Conservation (phyloP, 1,140 invertebrate genomes). For the Bombus waltoni region DNA sequence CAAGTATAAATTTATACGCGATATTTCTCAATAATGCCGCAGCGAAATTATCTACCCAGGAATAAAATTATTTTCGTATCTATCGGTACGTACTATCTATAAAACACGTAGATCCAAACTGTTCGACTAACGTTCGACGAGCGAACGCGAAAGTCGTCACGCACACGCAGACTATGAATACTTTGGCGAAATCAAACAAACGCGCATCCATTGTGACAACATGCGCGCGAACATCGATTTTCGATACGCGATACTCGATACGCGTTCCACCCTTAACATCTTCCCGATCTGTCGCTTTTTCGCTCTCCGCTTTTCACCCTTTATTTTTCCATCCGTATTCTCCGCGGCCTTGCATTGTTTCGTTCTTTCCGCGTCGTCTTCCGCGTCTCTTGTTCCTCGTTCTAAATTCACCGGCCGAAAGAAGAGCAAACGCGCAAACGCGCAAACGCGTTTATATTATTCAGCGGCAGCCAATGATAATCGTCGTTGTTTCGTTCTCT, state of each 20-base stretch:
- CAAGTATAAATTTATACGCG: not conserved
- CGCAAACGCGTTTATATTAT: not conserved
- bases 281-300: slow-evolving; percentile 32
- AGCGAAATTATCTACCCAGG: not conserved
- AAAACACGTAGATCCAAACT: not conserved
- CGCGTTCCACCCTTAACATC: slow-evolving; percentile 8
- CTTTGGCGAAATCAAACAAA: slow-evolving; percentile 61
- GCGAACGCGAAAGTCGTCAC: not conserved
- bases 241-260: slow-evolving; percentile 48
- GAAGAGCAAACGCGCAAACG: not conserved
- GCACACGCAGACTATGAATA: slow-evolving; percentile 14
- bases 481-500: not conserved
- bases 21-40: not conserved
- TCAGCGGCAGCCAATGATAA: not conserved
- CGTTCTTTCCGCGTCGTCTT: not conserved
- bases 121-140: not conserved
- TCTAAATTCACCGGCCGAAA: not conserved
- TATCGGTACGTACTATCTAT: not conserved
- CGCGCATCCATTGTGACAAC: slow-evolving; percentile 56
- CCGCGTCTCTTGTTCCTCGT: not conserved
- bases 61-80: not conserved
- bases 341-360: not conserved
- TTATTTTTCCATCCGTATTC: not conserved
- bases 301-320: not conserved
- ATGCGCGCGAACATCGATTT: slow-evolving; percentile 63